Evolutionary conservation across 2,888 invertebrate species (phyloP).

Genomic region (Sphaeridia pumilis): DNA sequence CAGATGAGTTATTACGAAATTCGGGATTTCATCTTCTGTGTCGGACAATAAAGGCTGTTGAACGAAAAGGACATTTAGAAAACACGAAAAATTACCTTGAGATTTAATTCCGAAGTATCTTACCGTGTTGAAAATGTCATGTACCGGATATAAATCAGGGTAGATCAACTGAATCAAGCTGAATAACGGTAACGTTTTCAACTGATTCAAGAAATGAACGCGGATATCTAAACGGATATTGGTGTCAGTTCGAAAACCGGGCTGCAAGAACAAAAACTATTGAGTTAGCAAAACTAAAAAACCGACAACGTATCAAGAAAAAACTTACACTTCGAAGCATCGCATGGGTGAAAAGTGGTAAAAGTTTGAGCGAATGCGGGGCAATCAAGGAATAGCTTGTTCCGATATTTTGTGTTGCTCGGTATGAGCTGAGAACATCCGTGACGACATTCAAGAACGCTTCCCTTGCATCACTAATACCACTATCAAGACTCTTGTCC

Average conservation of each 20-base stretch:
- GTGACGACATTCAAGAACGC: slow-evolving; percentile 90
- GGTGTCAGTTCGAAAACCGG: slow-evolving; percentile 76
- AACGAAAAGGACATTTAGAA: not conserved
- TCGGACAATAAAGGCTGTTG: slow-evolving; percentile 12
- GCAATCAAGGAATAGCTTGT: slow-evolving; percentile 52
- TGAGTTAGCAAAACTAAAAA: too few species aligned
- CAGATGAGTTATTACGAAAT: slow-evolving; percentile 68
- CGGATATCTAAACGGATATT: slow-evolving; percentile 87
- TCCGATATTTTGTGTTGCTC: slow-evolving; percentile 45
- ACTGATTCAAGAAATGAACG: slow-evolving; percentile 80
- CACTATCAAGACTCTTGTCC: slow-evolving; percentile 74
- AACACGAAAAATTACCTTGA: too few species aligned
- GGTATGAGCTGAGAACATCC: slow-evolving; percentile 70
- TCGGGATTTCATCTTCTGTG: slow-evolving; percentile 25
- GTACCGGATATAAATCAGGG: slow-evolving; percentile 83
- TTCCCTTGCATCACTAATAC: slow-evolving; percentile 84
- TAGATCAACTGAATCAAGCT: slow-evolving; percentile 73
- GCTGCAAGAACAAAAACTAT: slow-evolving; percentile 45
- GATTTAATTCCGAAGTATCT: too few species aligned
- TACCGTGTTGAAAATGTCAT: slow-evolving; percentile 53
- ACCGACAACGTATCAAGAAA: too few species aligned
- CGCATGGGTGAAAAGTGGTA: slow-evolving; percentile 81
- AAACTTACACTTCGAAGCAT: slow-evolving; percentile 67
- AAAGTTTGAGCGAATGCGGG: slow-evolving; percentile 61
- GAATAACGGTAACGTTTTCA: slow-evolving; percentile 74